Percentiles rank a stretch among this genome's conserved stretches.
Conservation (phyloP, 2,113 vertebrate genomes). For the Lonchura striata region DNA sequence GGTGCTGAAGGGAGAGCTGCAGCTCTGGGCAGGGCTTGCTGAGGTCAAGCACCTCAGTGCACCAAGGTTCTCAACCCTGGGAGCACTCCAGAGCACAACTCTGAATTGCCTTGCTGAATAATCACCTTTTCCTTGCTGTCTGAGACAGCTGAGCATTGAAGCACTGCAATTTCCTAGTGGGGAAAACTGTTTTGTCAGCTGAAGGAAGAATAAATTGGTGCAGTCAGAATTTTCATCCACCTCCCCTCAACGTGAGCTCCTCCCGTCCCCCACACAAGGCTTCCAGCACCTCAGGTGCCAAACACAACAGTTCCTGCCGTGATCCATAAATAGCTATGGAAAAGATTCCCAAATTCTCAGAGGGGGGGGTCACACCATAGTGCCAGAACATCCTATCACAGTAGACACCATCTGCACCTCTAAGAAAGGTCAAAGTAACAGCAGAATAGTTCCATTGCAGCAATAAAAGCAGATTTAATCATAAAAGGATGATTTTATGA, state of each 20-base stretch:
- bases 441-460: background rate
- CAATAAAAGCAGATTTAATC: background rate
- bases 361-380: accelerated
- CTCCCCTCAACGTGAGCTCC: background rate
- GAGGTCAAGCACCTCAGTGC: background rate
- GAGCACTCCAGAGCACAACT: background rate
- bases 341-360: background rate
- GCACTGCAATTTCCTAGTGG: background rate
- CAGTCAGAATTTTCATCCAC: background rate
- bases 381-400: background rate
- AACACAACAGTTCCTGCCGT: background rate
- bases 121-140: background rate
- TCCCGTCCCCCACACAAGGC: background rate
- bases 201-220: background rate
- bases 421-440: background rate
- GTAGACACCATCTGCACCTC: background rate
- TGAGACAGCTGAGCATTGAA: background rate
- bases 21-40: background rate
- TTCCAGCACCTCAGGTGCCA: background rate
- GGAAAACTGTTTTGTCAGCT: constrained; percentile 17
- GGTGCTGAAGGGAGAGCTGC: accelerated
- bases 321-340: background rate
- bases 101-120: background rate
- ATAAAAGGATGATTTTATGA: background rate
- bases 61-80: background rate